phyloP scores from a whole-genome alignment of 2,888 invertebrate species.

The Tachystola acroxantha region DNA sequence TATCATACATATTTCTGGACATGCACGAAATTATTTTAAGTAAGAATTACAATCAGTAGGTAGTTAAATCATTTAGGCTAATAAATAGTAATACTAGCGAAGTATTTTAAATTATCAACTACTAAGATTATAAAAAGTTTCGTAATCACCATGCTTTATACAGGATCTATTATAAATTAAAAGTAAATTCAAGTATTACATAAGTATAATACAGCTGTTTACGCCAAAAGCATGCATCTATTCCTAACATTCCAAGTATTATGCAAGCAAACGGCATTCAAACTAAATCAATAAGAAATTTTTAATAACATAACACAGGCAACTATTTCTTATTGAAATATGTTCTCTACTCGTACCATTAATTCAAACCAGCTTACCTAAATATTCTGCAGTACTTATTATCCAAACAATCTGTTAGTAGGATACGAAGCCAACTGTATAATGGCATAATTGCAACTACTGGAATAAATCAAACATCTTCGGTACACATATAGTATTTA shows the following conservation, averaged over 20 bases:
- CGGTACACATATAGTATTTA: conserved; percentile 76
- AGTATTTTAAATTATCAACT: too few relatives aligned
- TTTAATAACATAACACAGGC: background rate
- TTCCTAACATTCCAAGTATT: conserved; percentile 15
- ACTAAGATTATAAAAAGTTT: too few relatives aligned
- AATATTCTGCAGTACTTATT: conserved; percentile 40
- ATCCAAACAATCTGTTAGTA: conserved; percentile 44
- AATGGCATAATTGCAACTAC: conserved; percentile 37
- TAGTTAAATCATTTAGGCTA: too few relatives aligned
- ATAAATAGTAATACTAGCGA: too few relatives aligned
- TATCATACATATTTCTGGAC: too few relatives aligned
- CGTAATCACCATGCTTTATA: too few relatives aligned
- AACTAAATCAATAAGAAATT: conserved; percentile 37
- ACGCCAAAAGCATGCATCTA: conserved; percentile 34
- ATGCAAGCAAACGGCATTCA: conserved; percentile 21
- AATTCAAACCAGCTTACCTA: conserved; percentile 61
- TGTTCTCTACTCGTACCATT: conserved; percentile 24
- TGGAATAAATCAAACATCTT: conserved; percentile 70
- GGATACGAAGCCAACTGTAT: conserved; percentile 36
- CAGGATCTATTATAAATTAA: too few relatives aligned
- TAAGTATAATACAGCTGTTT: conserved; percentile 11
- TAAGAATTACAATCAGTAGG: too few relatives aligned
- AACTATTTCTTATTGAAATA: conserved; percentile 43
- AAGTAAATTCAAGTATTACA: background rate
- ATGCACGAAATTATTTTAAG: too few relatives aligned